Evolutionary conservation across 2,113 vertebrate species (phyloP), one percentile per base, ranked within the genome.

Genomic region (Aix galericulata): DNA sequence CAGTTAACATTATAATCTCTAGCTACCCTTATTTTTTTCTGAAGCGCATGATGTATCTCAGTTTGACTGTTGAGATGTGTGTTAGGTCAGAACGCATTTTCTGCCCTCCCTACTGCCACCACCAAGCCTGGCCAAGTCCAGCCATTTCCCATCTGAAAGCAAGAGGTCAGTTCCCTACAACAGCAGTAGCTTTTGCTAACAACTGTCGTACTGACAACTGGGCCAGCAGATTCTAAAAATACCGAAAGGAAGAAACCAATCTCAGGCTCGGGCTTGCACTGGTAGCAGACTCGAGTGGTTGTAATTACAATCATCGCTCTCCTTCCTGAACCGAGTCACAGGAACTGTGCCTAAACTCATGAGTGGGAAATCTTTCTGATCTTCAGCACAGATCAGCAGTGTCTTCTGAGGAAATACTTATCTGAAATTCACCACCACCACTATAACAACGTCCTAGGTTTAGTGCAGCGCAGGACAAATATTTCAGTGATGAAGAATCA

Each of bases 341-440:
- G 95, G 86, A 96, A 71, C 86, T 18, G 17, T 21, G 81, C 89
- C 71, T 60, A 32, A 60, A 75, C 64, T 85, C 91, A 46, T 87
- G 82, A 44, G 75, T 6, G 48, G 85, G 82, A 42, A 34, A 68
- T 79, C 46, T 62, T 44, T 44, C n/a, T 93, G 77, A 84, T 94
- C 84, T 75, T 67, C 15, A 11, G 69, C 59, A 38, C 16, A 10
- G 75, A 60, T 9, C 13, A 82, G 81, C 59, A 60, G 22, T 27
- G 69, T 82, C 78, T 79, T 53, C 64, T 77, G 68, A 86, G 52
- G 81, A 42, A 74, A 42, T 14, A 40, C 64, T 80, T 67, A 36
- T 1, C 71, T 82, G 46, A 17, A 87, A 77, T 78, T 67, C 84
- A 48, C 48, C 82, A 64, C 22, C 48, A 50, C 48, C 82, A 64